Percentiles rank a stretch among this genome's conserved stretches.
phyloP scores from a whole-genome alignment of 2,797 vertebrate species.

The Leucoraja ocellata region DNA sequence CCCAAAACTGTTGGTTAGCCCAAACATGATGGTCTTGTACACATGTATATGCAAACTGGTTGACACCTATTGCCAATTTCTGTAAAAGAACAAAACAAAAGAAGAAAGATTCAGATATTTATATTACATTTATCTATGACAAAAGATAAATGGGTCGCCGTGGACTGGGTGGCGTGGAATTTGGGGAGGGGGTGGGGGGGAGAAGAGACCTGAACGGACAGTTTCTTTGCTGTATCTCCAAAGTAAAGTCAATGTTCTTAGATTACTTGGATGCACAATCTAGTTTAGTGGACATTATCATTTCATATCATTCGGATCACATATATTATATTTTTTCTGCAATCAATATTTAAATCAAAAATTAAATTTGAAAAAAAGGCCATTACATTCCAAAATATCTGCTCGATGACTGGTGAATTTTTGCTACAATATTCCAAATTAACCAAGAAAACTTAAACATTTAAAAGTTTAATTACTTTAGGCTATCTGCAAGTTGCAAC shows the following conservation, averaged over 20 bases:
- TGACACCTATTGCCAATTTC: slow-evolving; percentile 87
- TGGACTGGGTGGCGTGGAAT: no score
- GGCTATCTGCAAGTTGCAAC: not conserved
- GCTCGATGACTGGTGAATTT: not conserved
- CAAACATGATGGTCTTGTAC: slow-evolving; percentile 95
- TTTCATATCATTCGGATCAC: not conserved
- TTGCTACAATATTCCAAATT: not conserved
- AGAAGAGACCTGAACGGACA: no score
- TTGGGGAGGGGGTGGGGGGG: no score
- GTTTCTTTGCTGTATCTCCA: no score
- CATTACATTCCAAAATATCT: not conserved
- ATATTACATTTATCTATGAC: not conserved
- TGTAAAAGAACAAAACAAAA: slow-evolving; percentile 49
- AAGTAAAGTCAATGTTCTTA: not conserved
- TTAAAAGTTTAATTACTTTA: not conserved
- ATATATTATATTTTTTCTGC: not conserved
- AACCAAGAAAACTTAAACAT: not conserved
- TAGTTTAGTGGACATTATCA: not conserved
- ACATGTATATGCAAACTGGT: slow-evolving; percentile 95
- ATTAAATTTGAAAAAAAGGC: not conserved
- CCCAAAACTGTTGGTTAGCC: slow-evolving; percentile 97
- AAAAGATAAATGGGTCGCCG: no score
- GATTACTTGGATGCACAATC: not conserved
- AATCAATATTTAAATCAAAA: not conserved
- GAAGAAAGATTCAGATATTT: not conserved